Conservation (phyloP, 2,888 invertebrate genomes). For the Actias luna region DNA sequence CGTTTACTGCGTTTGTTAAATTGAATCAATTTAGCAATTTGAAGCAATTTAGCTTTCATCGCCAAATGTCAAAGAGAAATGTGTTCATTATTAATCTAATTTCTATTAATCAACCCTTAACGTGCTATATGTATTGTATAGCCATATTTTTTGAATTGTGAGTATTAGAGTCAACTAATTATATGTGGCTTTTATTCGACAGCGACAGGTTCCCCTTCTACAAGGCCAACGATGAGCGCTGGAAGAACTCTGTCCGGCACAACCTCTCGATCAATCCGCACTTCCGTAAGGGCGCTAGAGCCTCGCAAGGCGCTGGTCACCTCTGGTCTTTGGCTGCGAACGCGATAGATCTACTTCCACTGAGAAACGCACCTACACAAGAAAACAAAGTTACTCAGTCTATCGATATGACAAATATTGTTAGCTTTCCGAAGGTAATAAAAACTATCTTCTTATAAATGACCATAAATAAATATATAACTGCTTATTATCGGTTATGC, state of each 20-base stretch:
- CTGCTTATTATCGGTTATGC: too few species aligned
- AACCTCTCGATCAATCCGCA: slow-evolving; percentile 96
- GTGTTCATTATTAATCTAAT: too few species aligned
- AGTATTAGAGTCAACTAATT: background rate
- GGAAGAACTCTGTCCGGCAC: slow-evolving; percentile 96
- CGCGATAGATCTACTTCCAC: slow-evolving; percentile 70
- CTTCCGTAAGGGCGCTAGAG: slow-evolving; percentile 92
- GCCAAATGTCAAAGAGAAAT: too few species aligned
- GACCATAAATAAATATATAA: too few species aligned
- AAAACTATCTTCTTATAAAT: background rate
- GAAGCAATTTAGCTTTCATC: too few species aligned
- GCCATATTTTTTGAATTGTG: background rate
- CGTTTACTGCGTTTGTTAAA: too few species aligned
- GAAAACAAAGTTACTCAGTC: slow-evolving; percentile 44
- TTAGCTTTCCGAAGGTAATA: slow-evolving; percentile 68
- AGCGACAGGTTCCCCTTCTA: slow-evolving; percentile 94
- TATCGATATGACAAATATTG: slow-evolving; percentile 39
- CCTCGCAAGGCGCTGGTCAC: slow-evolving; percentile 93
- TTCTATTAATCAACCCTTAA: too few species aligned
- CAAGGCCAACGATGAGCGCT: slow-evolving; percentile 94
- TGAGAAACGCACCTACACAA: slow-evolving; percentile 43
- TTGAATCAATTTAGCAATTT: too few species aligned
- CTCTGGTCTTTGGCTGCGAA: slow-evolving; percentile 91
- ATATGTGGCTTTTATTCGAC: slow-evolving; percentile 35
- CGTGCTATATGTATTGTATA: too few species aligned